Evolutionary conservation across 2,888 invertebrate genomes (phyloP).

Genomic region (Apeira syringaria): DNA sequence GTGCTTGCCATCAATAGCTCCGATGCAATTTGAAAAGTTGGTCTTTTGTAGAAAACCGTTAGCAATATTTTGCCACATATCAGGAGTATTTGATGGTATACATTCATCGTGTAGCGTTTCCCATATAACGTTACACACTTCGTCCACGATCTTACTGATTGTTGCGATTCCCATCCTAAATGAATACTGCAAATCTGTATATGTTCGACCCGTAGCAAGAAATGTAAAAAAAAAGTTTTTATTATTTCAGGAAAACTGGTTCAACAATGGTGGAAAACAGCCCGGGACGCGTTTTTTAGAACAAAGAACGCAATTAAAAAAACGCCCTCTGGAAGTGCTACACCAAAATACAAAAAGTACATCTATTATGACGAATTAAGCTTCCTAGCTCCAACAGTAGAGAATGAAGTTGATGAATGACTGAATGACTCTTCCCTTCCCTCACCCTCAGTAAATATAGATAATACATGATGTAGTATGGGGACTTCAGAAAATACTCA

Average conservation of each 20-base stretch:
- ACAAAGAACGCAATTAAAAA: background rate
- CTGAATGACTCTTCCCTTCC: slow-evolving; percentile 1
- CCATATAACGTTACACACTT: too few relatives aligned
- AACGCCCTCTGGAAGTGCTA: background rate
- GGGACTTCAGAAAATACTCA: slow-evolving; percentile 13
- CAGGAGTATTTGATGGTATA: too few relatives aligned
- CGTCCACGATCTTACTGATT: background rate
- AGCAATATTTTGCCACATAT: too few relatives aligned
- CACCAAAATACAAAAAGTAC: slow-evolving; percentile 6
- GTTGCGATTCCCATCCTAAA: slow-evolving; percentile 44
- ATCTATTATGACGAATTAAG: slow-evolving; percentile 6
- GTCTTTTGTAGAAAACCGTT: too few relatives aligned
- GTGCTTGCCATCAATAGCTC: too few relatives aligned
- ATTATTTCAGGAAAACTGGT: slow-evolving; percentile 32
- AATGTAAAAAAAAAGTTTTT: background rate
- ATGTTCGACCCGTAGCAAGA: slow-evolving; percentile 23
- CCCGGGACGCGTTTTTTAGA: background rate
- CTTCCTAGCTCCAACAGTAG: slow-evolving; percentile 1
- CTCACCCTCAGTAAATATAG: background rate
- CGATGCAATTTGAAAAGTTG: too few relatives aligned
- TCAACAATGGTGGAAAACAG: slow-evolving; percentile 1
- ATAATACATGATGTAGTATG: background rate
- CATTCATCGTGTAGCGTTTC: too few relatives aligned
- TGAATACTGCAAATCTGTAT: slow-evolving; percentile 39
- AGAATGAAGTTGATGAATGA: slow-evolving; percentile 7